Conservation (phyloP, 2,797 vertebrate species). For the Cynodonichthys magdalenae region DNA sequence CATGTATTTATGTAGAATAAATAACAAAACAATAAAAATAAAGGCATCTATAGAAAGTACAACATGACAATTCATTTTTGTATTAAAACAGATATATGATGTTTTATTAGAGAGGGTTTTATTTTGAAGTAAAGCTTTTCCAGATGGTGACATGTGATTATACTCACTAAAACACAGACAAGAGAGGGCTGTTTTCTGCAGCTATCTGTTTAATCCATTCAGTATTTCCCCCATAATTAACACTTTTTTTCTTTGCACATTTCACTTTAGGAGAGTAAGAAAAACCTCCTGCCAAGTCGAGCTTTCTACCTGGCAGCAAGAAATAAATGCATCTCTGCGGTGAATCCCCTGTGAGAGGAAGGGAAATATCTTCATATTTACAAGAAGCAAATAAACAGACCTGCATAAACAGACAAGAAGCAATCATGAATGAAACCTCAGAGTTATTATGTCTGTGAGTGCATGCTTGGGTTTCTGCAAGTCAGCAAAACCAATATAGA, state of each 20-base stretch:
- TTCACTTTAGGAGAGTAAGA: conserved; percentile 2
- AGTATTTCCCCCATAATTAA: neutral
- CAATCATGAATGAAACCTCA: conserved; percentile 55
- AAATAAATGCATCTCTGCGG: conserved; percentile 29
- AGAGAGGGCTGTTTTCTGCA: neutral
- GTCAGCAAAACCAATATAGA: neutral
- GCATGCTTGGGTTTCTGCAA: neutral
- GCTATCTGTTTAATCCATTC: neutral
- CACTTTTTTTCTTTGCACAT: neutral
- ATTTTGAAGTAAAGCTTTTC: too few relatives aligned
- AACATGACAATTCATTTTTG: too few relatives aligned
- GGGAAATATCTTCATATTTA: conserved; percentile 45
- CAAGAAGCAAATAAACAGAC: conserved; percentile 56
- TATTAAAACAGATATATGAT: too few relatives aligned
- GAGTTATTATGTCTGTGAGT: conserved; percentile 15
- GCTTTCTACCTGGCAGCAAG: conserved; percentile 32
- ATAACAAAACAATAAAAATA: too few relatives aligned
- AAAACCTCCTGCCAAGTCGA: conserved; percentile 15
- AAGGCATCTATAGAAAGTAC: too few relatives aligned
- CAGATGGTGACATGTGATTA: neutral
- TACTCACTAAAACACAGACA: neutral
- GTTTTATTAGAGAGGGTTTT: too few relatives aligned
- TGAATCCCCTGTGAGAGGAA: conserved; percentile 17
- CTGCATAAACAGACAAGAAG: conserved; percentile 22
- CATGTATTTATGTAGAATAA: too few relatives aligned